A percentile compares a stretch with the other conserved stretches of the same genome.
phyloP scores from a whole-genome alignment of 2,888 invertebrate genomes.

The Diachrysia chrysitis region DNA sequence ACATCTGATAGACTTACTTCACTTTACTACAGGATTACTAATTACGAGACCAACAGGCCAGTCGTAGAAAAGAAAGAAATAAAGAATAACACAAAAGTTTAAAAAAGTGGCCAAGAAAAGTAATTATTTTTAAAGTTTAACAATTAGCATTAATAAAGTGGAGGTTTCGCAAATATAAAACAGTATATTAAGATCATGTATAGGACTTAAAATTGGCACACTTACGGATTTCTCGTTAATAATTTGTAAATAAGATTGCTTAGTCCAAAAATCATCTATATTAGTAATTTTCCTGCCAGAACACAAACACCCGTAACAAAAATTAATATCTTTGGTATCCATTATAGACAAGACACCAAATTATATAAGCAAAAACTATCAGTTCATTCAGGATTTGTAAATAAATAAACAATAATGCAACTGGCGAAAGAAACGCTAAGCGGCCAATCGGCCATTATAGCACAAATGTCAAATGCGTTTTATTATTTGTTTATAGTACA shows the following conservation, averaged over 20 bases:
- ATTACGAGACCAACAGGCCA: too few species aligned
- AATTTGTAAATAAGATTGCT: slow-evolving; percentile 73
- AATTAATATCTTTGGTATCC: slow-evolving; percentile 50
- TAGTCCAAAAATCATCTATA: slow-evolving; percentile 62
- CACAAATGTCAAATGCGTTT: slow-evolving; percentile 50
- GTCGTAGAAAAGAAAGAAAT: too few species aligned
- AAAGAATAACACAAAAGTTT: too few species aligned
- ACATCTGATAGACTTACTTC: too few species aligned
- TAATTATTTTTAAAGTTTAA: too few species aligned
- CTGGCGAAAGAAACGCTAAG: slow-evolving; percentile 32
- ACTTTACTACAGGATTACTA: too few species aligned
- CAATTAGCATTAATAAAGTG: too few species aligned
- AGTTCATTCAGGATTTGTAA: slow-evolving; percentile 52
- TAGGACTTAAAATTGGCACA: slow-evolving; percentile 6
- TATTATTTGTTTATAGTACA: slow-evolving; percentile 20
- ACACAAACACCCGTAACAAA: slow-evolving; percentile 76
- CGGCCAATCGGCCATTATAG: slow-evolving; percentile 26
- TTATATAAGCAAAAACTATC: background rate
- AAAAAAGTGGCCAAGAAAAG: too few species aligned
- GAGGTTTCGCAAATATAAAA: background rate
- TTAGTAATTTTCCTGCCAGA: slow-evolving; percentile 70
- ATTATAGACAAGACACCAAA: slow-evolving; percentile 28
- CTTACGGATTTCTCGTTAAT: slow-evolving; percentile 73
- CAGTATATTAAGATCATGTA: background rate
- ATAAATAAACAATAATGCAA: slow-evolving; percentile 43